Evolutionary conservation across 1,140 invertebrate genomes (phyloP), one percentile per base, ranked within the genome.

Genomic region (Physella acuta): DNA sequence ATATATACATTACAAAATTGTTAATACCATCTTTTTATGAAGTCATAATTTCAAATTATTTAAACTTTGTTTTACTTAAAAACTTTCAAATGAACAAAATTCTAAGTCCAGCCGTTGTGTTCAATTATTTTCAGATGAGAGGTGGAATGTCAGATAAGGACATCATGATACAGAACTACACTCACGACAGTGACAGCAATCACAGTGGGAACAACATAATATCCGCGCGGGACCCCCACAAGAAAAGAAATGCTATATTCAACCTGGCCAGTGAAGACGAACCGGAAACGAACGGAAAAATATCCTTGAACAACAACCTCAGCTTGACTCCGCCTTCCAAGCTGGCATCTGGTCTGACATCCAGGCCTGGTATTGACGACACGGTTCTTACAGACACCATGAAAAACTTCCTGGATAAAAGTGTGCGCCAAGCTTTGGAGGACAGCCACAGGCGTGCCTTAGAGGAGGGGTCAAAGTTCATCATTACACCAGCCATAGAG

Each of bases 81-180:
- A n/a, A n/a, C n/a, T n/a, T n/a, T n/a, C n/a, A n/a, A n/a, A n/a
- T n/a, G n/a, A n/a, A n/a, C n/a, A n/a, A n/a, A n/a, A n/a, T n/a
- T n/a, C n/a, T n/a, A n/a, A n/a, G n/a, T n/a, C n/a, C n/a, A n/a
- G n/a, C n/a, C n/a, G n/a, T n/a, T n/a, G n/a, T n/a, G n/a, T n/a
- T n/a, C n/a, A n/a, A n/a, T n/a, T n/a, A n/a, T n/a, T 24, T 44
- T 33, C 26, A 67, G 64, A 68, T 68, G 66, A 53, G 39, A 60
- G 53, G 39, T 20, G 39, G 56, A 31, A 1, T 63, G 28, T 64
- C 37, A 31, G 60, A 62, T 24, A 61, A 28, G 34, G 58, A 70
- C 26, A 28, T 70, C 5, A 70, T 70, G 60, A 37, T 62, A 11
- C 58, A 70, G 17, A 55, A 70, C 36, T 70, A 62, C 44, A 39